Conservation (phyloP, 92 coral and sea anemone genomes). For the Umimayanthus kanabou region DNA sequence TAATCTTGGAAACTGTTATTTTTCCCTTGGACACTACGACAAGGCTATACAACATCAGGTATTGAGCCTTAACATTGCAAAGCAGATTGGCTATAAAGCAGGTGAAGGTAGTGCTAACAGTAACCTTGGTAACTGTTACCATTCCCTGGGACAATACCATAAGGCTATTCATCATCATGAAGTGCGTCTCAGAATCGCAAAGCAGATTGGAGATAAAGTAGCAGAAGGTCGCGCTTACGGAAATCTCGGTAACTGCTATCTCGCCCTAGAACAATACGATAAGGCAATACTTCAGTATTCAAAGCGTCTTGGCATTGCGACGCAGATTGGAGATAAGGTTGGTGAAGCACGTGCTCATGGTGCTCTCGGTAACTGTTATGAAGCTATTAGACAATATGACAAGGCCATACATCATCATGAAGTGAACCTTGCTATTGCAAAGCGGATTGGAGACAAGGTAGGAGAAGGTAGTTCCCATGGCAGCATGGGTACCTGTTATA, state of each 20-base stretch:
- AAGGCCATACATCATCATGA: neutral
- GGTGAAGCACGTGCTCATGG: too few species aligned
- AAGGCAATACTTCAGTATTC: too few species aligned
- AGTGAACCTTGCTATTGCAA: neutral
- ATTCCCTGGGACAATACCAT: neutral
- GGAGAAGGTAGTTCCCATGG: neutral
- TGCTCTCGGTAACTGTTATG: too few species aligned
- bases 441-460: neutral
- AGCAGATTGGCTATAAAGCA: neutral
- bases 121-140: slow-evolving; percentile 5
- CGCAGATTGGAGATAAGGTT: too few species aligned
- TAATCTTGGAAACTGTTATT: slow-evolving; percentile 6
- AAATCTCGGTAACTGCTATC: too few species aligned
- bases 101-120: neutral
- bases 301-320: too few species aligned
- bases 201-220: too few species aligned
- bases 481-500: neutral
- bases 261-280: too few species aligned
- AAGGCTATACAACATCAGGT: neutral
- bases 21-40: neutral
- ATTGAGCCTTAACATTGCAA: neutral
- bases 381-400: too few species aligned
- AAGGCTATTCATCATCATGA: neutral
- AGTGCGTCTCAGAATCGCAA: neutral
- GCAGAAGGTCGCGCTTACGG: too few species aligned